Percentiles rank a stretch among this genome's conserved stretches.
phyloP scores from a whole-genome alignment of 1,140 invertebrate genomes.

The Zeugodacus cucurbitae region DNA sequence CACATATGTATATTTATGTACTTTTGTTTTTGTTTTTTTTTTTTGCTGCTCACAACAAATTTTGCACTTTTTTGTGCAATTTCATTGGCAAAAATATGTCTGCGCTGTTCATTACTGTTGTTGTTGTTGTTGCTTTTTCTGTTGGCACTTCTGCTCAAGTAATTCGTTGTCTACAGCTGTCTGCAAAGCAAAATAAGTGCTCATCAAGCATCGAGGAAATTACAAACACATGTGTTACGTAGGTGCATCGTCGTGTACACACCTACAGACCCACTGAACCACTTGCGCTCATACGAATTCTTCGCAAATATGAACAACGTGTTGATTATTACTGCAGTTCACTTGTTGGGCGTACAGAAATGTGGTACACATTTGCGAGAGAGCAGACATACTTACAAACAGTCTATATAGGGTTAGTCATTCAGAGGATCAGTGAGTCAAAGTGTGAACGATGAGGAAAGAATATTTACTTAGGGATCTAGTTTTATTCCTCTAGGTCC shows the following conservation, averaged over 20 bases:
- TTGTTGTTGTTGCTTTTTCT: not conserved
- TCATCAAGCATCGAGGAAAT: conserved; percentile 26
- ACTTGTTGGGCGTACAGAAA: not conserved
- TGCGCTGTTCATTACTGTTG: not conserved
- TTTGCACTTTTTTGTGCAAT: not conserved
- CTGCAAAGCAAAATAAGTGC: conserved; percentile 15
- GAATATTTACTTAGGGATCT: too few species aligned
- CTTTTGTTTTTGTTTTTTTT: not conserved
- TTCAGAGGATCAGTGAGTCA: too few species aligned
- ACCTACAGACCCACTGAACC: conserved; percentile 10
- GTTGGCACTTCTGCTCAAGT: not conserved
- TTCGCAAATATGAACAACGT: not conserved
- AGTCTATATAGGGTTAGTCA: not conserved
- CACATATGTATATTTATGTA: too few species aligned
- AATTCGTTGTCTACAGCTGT: conserved; percentile 10
- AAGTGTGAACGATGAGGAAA: too few species aligned
- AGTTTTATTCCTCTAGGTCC: too few species aligned
- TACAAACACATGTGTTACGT: not conserved
- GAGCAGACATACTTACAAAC: not conserved
- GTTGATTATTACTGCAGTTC: not conserved
- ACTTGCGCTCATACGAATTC: not conserved
- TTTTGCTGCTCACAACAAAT: not conserved
- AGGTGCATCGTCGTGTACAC: not conserved
- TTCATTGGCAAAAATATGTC: not conserved
- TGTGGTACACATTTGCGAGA: too few species aligned